A percentile compares a stretch with the other conserved stretches of the same genome.
phyloP scores from a whole-genome alignment of 2,113 vertebrate species.

The Eurystomus gularis region DNA sequence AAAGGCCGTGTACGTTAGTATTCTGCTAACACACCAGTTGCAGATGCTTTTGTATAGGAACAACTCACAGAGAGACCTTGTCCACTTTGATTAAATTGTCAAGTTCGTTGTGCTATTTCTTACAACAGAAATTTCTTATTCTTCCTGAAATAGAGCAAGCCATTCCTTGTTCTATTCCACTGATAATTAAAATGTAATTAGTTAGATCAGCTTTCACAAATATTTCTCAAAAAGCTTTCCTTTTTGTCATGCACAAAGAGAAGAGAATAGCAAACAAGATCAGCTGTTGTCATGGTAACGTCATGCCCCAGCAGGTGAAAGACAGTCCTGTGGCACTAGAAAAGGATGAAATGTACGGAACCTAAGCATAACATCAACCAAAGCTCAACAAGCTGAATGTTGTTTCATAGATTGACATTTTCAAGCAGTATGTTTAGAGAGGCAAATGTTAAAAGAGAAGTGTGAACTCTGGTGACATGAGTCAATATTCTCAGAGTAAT shows the following conservation, averaged over 20 bases:
- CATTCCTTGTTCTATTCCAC: not conserved
- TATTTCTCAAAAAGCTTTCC: not conserved
- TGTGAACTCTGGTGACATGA: not conserved
- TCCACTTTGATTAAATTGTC: not conserved
- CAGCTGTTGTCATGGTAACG: slow-evolving; percentile 33
- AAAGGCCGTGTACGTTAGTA: not conserved
- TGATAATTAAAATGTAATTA: not conserved
- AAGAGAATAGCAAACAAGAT: not conserved
- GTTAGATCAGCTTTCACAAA: not conserved
- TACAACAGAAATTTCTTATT: not conserved
- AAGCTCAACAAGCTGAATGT: not conserved
- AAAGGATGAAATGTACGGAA: not conserved
- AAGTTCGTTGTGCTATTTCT: not conserved
- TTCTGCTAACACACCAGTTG: not conserved
- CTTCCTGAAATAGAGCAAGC: not conserved
- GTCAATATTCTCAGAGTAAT: not conserved
- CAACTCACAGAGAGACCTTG: not conserved
- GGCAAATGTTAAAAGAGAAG: not conserved
- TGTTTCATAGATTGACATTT: not conserved
- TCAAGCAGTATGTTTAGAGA: not conserved
- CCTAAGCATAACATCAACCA: not conserved
- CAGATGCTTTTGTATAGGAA: not conserved
- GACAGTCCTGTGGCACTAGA: not conserved
- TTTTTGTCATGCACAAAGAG: not conserved
- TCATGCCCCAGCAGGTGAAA: slow-evolving; percentile 51